These are phyloP conservation scores for Plemyria rubiginata DNA, from an alignment of 2,888 invertebrate species.

Conservation along the genomic window DNA sequence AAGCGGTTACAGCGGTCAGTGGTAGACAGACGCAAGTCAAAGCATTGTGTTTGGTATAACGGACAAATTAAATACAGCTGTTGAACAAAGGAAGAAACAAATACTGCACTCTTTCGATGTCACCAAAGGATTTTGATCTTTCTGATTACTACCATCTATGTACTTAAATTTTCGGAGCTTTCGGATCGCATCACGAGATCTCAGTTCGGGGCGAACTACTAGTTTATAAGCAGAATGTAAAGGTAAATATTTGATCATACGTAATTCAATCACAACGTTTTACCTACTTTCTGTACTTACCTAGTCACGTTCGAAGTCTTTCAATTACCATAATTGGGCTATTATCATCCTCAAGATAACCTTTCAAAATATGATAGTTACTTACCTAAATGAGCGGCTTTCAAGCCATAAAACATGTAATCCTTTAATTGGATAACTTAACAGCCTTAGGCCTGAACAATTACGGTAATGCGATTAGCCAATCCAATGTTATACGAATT, in stretches of 20 bases:
- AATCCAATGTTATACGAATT: slow-evolving; percentile 61
- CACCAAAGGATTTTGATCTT: too few relatives aligned
- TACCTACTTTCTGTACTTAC: neutral
- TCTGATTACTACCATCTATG: too few relatives aligned
- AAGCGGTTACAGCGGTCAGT: too few relatives aligned
- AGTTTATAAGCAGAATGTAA: too few relatives aligned
- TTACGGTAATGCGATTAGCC: slow-evolving; percentile 62
- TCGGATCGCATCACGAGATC: too few relatives aligned
- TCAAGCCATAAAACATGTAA: slow-evolving; percentile 54
- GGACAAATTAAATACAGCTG: too few relatives aligned
- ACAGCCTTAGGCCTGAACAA: slow-evolving; percentile 57
- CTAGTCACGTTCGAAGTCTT: slow-evolving; percentile 5
- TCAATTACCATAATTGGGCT: slow-evolving; percentile 18
- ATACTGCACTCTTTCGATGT: too few relatives aligned
- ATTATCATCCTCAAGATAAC: slow-evolving; percentile 37
- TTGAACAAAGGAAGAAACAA: too few relatives aligned
- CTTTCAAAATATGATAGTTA: slow-evolving; percentile 42
- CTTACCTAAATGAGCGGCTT: slow-evolving; percentile 47
- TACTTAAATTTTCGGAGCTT: too few relatives aligned
- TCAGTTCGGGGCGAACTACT: too few relatives aligned
- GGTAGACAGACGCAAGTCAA: too few relatives aligned
- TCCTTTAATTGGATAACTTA: slow-evolving; percentile 59
- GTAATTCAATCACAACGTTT: neutral
- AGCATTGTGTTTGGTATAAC: too few relatives aligned
- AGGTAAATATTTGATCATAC: neutral